A percentile compares a stretch with the other conserved stretches of the same genome.
phyloP scores from a whole-genome alignment of 2,113 vertebrate species.

The Cheilinus undulatus region DNA sequence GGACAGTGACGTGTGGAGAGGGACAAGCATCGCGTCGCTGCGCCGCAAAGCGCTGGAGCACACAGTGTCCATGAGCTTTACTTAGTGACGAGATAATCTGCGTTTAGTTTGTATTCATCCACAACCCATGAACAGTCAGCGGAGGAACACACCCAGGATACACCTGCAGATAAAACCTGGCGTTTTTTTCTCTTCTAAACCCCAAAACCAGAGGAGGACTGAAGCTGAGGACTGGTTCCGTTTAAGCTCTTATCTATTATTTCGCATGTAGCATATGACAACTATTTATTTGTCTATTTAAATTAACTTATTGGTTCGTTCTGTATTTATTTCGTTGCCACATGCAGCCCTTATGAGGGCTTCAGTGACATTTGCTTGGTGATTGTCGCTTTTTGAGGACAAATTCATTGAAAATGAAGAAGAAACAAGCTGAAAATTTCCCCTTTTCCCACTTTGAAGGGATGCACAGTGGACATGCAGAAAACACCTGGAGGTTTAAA shows the following conservation, averaged over 20 bases:
- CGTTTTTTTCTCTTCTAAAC: background rate
- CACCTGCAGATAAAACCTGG: slow-evolving; percentile 10
- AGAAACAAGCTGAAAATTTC: slow-evolving; percentile 21
- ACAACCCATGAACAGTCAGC: slow-evolving; percentile 13
- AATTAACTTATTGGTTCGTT: slow-evolving; percentile 64
- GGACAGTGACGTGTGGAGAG: slow-evolving; percentile 98
- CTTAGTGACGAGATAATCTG: slow-evolving; percentile 78
- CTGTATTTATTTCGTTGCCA: slow-evolving; percentile 57
- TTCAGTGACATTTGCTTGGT: slow-evolving; percentile 49
- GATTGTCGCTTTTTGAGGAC: slow-evolving; percentile 46
- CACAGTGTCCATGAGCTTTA: slow-evolving; percentile 99
- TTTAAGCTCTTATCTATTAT: slow-evolving; percentile 64
- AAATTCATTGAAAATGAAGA: slow-evolving; percentile 55
- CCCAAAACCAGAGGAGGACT: background rate
- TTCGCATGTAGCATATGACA: slow-evolving; percentile 69
- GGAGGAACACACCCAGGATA: slow-evolving; percentile 51
- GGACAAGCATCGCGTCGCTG: slow-evolving; percentile 97
- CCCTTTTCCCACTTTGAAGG: slow-evolving; percentile 43
- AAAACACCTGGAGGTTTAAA: slow-evolving; percentile 75
- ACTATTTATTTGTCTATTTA: slow-evolving; percentile 72
- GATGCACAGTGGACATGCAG: slow-evolving; percentile 72
- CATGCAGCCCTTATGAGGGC: slow-evolving; percentile 24
- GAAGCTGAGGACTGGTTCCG: slow-evolving; percentile 40
- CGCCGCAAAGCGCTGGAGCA: slow-evolving; percentile 99
- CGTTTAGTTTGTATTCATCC: slow-evolving; percentile 34